A percentile compares a stretch with the other conserved stretches of the same genome.
Conservation (phyloP, 2,888 invertebrate species). For the Stenchaetothrips biformis region DNA sequence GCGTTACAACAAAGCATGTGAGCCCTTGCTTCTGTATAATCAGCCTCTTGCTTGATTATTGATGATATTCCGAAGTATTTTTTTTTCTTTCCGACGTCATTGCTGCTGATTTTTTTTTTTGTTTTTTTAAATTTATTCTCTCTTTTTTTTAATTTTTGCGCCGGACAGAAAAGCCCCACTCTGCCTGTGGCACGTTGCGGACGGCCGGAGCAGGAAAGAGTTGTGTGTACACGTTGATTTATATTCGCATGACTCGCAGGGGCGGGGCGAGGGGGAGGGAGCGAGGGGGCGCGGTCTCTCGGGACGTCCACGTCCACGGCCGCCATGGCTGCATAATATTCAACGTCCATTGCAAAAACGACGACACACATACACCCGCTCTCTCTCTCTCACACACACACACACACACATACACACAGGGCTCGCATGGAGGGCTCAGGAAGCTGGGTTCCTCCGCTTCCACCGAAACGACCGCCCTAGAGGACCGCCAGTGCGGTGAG, state of each 20-base stretch:
- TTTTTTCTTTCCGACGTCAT: too few species aligned
- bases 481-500: too few species aligned
- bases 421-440: too few species aligned
- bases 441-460: too few species aligned
- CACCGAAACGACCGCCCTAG: too few species aligned
- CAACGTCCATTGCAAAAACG: neutral
- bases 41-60: neutral
- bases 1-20: neutral
- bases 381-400: neutral
- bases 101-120: too few species aligned
- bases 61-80: too few species aligned
- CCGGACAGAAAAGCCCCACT: neutral
- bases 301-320: neutral
- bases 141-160: neutral
- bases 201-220: neutral
- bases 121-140: neutral
- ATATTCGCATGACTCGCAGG: neutral
- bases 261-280: neutral
- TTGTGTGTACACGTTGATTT: neutral
- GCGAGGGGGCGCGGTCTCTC: neutral
- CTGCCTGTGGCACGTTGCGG: neutral
- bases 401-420: neutral
- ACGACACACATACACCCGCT: neutral
- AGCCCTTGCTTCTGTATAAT: constrained; percentile 1
- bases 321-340: neutral